Evolutionary conservation across 2,888 invertebrate species (phyloP).

Genomic region (Cecidostiba fungosa): DNA sequence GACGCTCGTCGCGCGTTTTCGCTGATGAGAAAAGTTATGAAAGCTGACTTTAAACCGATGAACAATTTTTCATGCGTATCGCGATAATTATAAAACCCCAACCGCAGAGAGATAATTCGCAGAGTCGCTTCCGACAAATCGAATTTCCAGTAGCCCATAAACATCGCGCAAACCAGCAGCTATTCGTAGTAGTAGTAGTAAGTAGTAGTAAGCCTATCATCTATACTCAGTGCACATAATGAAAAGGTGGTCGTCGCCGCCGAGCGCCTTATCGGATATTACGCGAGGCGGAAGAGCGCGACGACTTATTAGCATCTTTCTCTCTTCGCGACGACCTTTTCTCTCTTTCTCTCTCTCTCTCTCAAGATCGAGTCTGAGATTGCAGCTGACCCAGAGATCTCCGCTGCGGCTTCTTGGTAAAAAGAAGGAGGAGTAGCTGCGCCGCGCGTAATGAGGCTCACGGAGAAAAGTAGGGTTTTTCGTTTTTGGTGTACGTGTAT

Average conservation of each 20-base stretch:
- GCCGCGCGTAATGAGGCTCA: neutral
- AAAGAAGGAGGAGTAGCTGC: neutral
- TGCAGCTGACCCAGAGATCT: constrained; percentile 15
- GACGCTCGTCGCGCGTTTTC: too few relatives aligned
- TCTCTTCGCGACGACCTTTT: neutral
- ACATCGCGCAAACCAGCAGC: neutral
- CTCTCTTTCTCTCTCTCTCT: neutral
- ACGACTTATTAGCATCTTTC: constrained; percentile 15
- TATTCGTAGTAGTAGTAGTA: too few relatives aligned
- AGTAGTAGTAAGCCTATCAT: neutral
- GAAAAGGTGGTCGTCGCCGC: neutral
- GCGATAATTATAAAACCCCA: too few relatives aligned
- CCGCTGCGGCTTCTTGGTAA: neutral
- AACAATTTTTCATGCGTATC: too few relatives aligned
- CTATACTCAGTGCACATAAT: constrained; percentile 4
- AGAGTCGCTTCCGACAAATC: neutral
- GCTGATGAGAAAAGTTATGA: neutral
- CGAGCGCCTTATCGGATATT: constrained; percentile 1
- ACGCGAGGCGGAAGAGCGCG: neutral
- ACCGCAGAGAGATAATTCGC: neutral
- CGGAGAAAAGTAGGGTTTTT: constrained; percentile 3
- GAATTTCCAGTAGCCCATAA: constrained; percentile 14
- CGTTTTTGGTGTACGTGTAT: neutral
- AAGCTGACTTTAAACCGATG: too few relatives aligned
- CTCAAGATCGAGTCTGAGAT: constrained; percentile 6